Conservation (phyloP, 2,113 vertebrate species). For the Monopterus albus region DNA sequence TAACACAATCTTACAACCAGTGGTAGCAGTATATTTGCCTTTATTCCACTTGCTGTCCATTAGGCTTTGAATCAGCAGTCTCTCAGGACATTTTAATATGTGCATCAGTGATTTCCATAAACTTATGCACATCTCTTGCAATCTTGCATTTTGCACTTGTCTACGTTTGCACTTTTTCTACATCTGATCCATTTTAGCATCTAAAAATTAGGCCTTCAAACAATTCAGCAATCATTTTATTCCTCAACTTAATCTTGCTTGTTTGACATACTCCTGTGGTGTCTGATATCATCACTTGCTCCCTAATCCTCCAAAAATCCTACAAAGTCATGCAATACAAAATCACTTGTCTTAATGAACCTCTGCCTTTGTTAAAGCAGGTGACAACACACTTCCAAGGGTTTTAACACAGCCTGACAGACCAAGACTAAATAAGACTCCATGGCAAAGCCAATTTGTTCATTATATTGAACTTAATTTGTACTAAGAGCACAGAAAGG, state of each 20-base stretch:
- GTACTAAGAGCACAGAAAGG: background rate
- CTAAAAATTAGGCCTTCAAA: background rate
- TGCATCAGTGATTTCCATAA: background rate
- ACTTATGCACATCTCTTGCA: too few species aligned
- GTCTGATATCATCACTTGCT: background rate
- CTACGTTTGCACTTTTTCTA: background rate
- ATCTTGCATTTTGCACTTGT: too few species aligned
- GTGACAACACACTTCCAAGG: constrained; percentile 1
- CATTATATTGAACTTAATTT: constrained; percentile 6
- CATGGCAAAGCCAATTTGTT: constrained; percentile 7
- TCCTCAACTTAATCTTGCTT: background rate
- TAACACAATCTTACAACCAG: background rate
- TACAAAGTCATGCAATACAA: background rate
- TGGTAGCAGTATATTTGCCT: background rate
- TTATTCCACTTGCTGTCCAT: too few species aligned
- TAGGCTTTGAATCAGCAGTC: too few species aligned
- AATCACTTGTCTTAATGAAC: background rate
- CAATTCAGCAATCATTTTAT: background rate
- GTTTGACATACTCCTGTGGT: background rate
- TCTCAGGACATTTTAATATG: background rate
- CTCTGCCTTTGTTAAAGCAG: background rate
- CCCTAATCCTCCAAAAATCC: background rate
- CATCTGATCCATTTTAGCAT: background rate
- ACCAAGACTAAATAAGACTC: background rate
- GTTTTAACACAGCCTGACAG: background rate